These are phyloP conservation scores for Prinia subflava DNA, from an alignment of 2,113 vertebrate species.

Conservation along the genomic window DNA sequence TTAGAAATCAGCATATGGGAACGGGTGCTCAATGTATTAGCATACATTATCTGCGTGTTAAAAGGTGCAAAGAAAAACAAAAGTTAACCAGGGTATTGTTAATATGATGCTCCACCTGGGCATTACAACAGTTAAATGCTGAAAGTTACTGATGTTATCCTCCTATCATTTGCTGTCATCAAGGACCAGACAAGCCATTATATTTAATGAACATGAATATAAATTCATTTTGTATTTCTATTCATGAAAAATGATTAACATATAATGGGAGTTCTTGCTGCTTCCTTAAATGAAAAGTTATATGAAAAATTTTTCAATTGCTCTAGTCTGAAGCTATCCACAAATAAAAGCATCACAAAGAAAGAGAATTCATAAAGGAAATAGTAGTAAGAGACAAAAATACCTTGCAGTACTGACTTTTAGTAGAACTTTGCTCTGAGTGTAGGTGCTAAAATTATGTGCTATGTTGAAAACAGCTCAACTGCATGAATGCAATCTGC, in stretches of 20 bases:
- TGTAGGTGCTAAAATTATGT: too few species aligned
- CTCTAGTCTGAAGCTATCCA: neutral
- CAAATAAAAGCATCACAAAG: neutral
- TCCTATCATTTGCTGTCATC: neutral
- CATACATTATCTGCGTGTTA: too few species aligned
- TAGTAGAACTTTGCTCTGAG: neutral
- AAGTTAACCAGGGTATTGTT: neutral
- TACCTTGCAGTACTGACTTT: neutral
- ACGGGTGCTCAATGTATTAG: too few species aligned
- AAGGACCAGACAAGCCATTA: neutral
- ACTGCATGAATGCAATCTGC: neutral
- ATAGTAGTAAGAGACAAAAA: neutral
- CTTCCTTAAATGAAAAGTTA: neutral
- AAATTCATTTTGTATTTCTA: neutral
- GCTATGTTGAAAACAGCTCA: neutral
- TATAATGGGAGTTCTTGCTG: neutral
- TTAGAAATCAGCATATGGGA: neutral
- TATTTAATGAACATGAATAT: neutral
- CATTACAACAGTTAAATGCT: neutral
- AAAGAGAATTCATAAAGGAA: neutral
- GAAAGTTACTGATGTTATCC: neutral
- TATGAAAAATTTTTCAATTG: neutral
- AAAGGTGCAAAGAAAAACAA: neutral
- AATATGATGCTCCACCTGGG: neutral
- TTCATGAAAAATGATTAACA: neutral